Percentiles rank a stretch among this genome's conserved stretches.
Conservation (phyloP, 2,888 invertebrate species). For the Drosophila leonis region DNA sequence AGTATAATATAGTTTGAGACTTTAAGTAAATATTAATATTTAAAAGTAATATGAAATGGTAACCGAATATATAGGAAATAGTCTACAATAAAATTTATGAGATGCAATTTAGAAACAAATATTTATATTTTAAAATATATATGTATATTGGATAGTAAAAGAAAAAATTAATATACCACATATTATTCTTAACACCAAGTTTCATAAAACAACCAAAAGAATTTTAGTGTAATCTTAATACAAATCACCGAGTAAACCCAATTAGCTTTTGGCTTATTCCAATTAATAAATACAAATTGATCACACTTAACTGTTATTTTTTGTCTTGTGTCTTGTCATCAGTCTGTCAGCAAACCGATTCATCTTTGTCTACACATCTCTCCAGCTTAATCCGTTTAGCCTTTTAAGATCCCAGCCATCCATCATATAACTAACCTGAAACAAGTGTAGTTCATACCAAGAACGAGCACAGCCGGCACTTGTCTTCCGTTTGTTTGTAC, state of each 20-base stretch:
- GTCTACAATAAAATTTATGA: too few species aligned
- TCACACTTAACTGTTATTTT: conserved; percentile 9
- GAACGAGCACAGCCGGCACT: conserved; percentile 30
- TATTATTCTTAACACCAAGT: too few species aligned
- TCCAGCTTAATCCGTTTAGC: conserved; percentile 5
- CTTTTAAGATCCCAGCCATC: conserved; percentile 14
- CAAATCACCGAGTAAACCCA: neutral
- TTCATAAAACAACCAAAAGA: neutral
- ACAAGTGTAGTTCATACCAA: conserved; percentile 28
- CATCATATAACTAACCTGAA: conserved; percentile 15
- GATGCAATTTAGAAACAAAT: too few species aligned
- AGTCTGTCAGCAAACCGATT: conserved; percentile 35
- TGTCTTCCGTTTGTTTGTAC: conserved; percentile 34
- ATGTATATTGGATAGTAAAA: too few species aligned
- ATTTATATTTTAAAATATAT: too few species aligned
- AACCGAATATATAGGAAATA: too few species aligned
- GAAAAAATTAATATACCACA: too few species aligned
- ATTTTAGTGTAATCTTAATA: too few species aligned
- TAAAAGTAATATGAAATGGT: too few species aligned
- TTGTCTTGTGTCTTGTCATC: neutral
- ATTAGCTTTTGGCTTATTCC: conserved; percentile 4
- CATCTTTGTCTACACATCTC: conserved; percentile 20
- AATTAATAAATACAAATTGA: conserved; percentile 20
- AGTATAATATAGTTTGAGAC: too few species aligned
- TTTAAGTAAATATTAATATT: too few species aligned